Evolutionary conservation across 2,797 vertebrate species (phyloP).

Genomic region (Schizopygopsis pylzovi): DNA sequence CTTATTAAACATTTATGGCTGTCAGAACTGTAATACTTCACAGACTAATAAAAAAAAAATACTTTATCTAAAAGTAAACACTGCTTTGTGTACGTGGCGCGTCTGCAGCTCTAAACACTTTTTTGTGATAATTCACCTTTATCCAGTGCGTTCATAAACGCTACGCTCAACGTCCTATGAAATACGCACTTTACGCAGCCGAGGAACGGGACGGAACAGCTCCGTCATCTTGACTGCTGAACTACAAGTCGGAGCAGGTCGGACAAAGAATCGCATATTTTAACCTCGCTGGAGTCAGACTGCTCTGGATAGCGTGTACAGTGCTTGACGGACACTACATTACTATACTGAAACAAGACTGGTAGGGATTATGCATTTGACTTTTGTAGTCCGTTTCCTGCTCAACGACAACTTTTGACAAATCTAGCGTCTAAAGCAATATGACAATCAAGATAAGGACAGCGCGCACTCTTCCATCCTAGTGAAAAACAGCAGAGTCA

Average conservation of each 20-base stretch:
- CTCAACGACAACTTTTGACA: slow-evolving; percentile 23
- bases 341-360: neutral
- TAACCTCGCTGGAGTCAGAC: neutral
- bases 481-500: neutral
- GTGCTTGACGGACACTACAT: neutral
- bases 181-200: slow-evolving; percentile 41
- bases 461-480: neutral
- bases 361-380: neutral
- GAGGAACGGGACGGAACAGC: slow-evolving; percentile 34
- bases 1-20: neutral
- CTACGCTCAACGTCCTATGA: slow-evolving; percentile 67
- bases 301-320: neutral
- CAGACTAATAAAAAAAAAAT: neutral
- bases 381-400: slow-evolving; percentile 6
- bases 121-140: slow-evolving; percentile 2
- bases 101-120: neutral
- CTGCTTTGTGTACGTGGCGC: neutral
- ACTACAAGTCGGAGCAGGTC: slow-evolving; percentile 40
- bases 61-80: neutral
- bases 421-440: neutral
- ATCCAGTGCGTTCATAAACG: slow-evolving; percentile 23
- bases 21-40: slow-evolving; percentile 4
- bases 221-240: slow-evolving; percentile 36
- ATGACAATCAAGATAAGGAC: slow-evolving; percentile 16
- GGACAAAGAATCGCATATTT: slow-evolving; percentile 23